Conservation (phyloP, 1,140 invertebrate genomes). For the Procambarus virginalis region DNA sequence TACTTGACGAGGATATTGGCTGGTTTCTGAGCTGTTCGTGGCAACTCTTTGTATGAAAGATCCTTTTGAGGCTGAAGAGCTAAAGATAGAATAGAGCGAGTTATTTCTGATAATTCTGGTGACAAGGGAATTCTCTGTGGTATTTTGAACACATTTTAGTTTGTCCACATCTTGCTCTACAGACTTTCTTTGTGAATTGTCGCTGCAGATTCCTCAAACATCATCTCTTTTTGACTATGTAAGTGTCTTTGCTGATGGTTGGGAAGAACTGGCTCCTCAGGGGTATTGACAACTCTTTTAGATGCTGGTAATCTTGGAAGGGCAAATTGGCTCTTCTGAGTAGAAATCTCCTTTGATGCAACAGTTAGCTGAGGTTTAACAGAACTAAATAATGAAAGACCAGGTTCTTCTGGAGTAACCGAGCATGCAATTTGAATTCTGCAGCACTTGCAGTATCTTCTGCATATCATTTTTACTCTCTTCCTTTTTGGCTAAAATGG, state of each 20-base stretch:
- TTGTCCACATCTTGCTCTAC: background rate
- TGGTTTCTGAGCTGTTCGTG: background rate
- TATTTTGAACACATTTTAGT: background rate
- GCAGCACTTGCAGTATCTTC: too few relatives aligned
- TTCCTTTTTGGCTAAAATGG: background rate
- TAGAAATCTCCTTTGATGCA: background rate
- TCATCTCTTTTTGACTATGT: background rate
- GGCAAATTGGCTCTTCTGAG: constrained; percentile 22
- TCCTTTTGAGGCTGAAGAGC: background rate
- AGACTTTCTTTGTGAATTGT: background rate
- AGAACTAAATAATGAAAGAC: too few relatives aligned
- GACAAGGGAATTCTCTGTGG: background rate
- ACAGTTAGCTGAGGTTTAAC: too few relatives aligned
- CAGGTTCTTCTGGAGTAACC: background rate
- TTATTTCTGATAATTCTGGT: constrained; percentile 26
- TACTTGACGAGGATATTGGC: background rate
- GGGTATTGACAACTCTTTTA: constrained; percentile 4
- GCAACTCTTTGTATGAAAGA: background rate
- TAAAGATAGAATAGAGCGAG: background rate
- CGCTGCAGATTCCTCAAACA: background rate
- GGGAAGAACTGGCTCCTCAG: constrained; percentile 37
- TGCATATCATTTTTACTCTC: background rate
- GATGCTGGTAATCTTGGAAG: background rate
- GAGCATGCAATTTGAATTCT: background rate
- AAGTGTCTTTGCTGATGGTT: background rate